Conservation (phyloP, 2,888 invertebrate species). For the Eupeodes luniger region DNA sequence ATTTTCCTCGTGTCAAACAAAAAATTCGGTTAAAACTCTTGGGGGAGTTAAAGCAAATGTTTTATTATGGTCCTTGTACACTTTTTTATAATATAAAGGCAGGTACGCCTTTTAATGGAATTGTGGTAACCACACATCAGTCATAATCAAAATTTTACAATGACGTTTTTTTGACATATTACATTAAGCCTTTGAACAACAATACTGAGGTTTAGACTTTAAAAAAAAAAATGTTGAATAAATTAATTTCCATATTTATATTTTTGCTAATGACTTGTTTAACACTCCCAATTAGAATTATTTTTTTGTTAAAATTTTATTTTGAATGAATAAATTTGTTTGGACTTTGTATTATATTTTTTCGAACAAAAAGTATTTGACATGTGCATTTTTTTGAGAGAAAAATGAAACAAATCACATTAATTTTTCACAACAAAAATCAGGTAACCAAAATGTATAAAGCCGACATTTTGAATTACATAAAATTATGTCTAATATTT, state of each 20-base stretch:
- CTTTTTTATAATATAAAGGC: neutral
- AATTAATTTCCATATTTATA: neutral
- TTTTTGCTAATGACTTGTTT: too few relatives aligned
- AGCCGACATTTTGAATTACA: too few relatives aligned
- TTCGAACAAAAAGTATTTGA: too few relatives aligned
- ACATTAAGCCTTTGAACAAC: neutral
- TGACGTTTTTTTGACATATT: neutral
- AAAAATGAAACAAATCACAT: too few relatives aligned
- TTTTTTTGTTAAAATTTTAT: too few relatives aligned
- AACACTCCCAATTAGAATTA: too few relatives aligned
- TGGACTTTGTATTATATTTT: too few relatives aligned
- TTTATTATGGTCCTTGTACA: neutral
- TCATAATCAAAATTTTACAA: neutral
- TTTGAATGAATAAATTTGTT: too few relatives aligned
- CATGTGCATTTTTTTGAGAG: too few relatives aligned
- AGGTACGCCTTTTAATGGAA: neutral
- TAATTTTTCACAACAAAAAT: too few relatives aligned
- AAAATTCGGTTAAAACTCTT: neutral
- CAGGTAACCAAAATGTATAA: too few relatives aligned
- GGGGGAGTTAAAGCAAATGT: neutral
- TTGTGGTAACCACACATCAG: neutral
- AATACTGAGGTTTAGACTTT: neutral
- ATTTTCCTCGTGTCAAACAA: neutral
- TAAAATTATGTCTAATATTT: too few relatives aligned
- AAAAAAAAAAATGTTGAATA: neutral